Conservation (phyloP, 1,140 invertebrate genomes). For the Campoletis sonorensis region DNA sequence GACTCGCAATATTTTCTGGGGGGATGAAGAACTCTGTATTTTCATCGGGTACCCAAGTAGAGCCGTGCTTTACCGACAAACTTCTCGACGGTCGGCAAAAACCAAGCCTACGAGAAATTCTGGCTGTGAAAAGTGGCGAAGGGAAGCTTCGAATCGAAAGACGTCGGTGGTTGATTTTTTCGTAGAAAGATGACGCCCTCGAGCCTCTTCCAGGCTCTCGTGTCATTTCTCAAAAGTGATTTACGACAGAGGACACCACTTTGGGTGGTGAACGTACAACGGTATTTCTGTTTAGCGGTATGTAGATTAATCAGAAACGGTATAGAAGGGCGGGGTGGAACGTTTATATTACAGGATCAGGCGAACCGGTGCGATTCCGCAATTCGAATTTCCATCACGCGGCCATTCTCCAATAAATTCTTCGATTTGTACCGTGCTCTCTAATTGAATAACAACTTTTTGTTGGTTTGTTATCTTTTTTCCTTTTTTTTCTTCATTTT, state of each 20-base stretch:
- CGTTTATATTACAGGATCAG: background rate
- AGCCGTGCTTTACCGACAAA: constrained; percentile 36
- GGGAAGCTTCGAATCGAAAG: background rate
- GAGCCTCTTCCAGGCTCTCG: background rate
- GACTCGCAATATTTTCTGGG: background rate
- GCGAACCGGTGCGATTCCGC: background rate
- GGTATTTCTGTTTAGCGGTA: background rate
- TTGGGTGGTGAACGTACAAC: background rate
- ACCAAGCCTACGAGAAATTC: background rate
- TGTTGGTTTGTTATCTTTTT: too few species aligned
- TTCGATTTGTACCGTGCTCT: too few species aligned
- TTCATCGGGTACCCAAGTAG: constrained; percentile 11
- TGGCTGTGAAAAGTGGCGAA: background rate
- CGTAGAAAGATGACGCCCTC: constrained; percentile 19
- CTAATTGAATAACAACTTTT: too few species aligned
- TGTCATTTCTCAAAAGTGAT: background rate
- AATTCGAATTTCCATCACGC: constrained; percentile 26
- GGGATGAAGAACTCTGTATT: constrained; percentile 28
- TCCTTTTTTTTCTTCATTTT: too few species aligned
- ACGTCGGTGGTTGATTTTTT: constrained; percentile 23
- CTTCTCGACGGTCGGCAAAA: constrained; percentile 33
- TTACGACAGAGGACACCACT: constrained; percentile 28
- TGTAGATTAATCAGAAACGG: constrained; percentile 1
- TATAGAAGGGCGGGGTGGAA: background rate
- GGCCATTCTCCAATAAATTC: background rate